Percentiles rank a stretch among this genome's conserved stretches.
These are phyloP conservation scores for Saguinus imperator DNA, from an alignment of 2,113 vertebrate genomes.

Conservation along the genomic window DNA sequence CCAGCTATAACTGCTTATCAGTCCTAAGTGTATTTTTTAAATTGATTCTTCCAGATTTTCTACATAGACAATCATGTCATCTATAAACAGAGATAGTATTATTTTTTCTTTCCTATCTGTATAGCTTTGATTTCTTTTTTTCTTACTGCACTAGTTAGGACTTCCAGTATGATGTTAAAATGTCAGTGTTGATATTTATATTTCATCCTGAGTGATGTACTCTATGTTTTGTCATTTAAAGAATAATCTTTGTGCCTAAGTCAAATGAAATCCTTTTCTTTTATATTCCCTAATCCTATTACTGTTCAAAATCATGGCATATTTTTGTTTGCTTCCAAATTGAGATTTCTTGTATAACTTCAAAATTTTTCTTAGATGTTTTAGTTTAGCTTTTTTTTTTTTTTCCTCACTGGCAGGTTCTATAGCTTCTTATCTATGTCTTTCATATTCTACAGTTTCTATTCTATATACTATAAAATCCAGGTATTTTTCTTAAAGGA, in stretches of 20 bases:
- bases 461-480: not conserved
- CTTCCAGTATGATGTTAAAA: not conserved
- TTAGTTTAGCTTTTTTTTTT: not conserved
- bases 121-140: not conserved
- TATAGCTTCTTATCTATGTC: not conserved
- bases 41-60: not conserved
- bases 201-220: not conserved
- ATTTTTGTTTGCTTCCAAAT: not conserved
- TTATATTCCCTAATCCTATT: not conserved
- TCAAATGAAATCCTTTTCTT: not conserved
- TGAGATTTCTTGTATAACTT: not conserved
- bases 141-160: not conserved
- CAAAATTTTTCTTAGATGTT: not conserved
- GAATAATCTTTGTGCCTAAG: conserved; percentile 2
- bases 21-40: not conserved
- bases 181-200: not conserved
- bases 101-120: not conserved
- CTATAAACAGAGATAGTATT: not conserved
- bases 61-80: not conserved
- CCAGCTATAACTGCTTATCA: not conserved
- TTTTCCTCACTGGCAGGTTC: not conserved
- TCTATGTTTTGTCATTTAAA: not conserved
- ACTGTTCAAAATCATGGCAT: not conserved
- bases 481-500: not conserved
- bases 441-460: not conserved